Evolutionary conservation across 53 echinoderm and acorn worm genomes (phyloP).

Genomic region (Zoroaster sp.): DNA sequence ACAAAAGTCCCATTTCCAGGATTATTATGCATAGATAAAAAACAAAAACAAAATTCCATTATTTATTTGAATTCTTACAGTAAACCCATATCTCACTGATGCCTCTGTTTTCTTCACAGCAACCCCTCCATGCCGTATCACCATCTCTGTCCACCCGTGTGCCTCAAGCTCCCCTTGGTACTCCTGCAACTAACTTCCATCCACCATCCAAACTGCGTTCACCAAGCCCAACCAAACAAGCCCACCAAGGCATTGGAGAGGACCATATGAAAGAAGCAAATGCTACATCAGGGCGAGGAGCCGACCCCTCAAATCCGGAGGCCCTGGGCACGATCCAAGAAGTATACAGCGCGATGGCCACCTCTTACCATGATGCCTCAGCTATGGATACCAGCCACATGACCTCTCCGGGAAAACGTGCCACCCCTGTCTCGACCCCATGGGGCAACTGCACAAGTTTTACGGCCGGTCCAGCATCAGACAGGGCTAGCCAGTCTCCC

Average conservation of each 20-base stretch:
- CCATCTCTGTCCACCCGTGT: slow-evolving; percentile 72
- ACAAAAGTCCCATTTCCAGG: too few species aligned
- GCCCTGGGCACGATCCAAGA: slow-evolving; percentile 51
- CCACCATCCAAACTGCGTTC: slow-evolving; percentile 4
- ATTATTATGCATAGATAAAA: too few species aligned
- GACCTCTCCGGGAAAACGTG: slow-evolving; percentile 22
- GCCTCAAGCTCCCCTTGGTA: slow-evolving; percentile 78
- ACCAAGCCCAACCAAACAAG: slow-evolving; percentile 21
- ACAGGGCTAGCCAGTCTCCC: slow-evolving; percentile 61
- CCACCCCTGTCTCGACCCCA: slow-evolving; percentile 60
- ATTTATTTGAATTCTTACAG: too few species aligned
- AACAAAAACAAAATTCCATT: too few species aligned
- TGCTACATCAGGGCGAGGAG: neutral
- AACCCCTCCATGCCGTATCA: slow-evolving; percentile 74
- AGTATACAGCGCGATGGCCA: slow-evolving; percentile 1
- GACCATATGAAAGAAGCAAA: neutral
- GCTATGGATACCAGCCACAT: slow-evolving; percentile 3
- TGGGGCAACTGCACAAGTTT: slow-evolving; percentile 64
- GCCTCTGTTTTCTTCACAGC: slow-evolving; percentile 13
- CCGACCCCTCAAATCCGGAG: neutral
- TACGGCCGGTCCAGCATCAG: slow-evolving; percentile 43
- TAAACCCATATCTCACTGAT: neutral
- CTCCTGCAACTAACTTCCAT: slow-evolving; percentile 49
- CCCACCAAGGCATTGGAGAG: neutral
- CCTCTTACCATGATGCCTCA: slow-evolving; percentile 30